phyloP scores from a whole-genome alignment of 2,888 invertebrate species.

The Zygothrica quintamaculata region DNA sequence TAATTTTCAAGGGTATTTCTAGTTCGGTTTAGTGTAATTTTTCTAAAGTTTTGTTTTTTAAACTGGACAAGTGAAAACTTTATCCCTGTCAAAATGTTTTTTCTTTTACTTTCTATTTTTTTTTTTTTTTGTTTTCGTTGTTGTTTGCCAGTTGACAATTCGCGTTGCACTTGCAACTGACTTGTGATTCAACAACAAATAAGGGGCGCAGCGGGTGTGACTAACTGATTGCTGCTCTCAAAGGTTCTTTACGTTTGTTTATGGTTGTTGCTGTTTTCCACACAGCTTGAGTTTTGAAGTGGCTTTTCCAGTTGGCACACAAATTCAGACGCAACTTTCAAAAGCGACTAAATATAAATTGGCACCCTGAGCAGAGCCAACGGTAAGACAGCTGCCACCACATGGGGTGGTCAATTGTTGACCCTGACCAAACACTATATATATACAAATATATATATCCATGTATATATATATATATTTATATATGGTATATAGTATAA shows the following conservation, averaged over 20 bases:
- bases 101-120: no score
- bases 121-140: no score
- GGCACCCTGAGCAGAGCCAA: conserved; percentile 2
- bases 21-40: not conserved
- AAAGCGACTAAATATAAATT: conserved; percentile 25
- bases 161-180: conserved; percentile 53
- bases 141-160: conserved; percentile 57
- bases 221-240: conserved; percentile 42
- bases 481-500: conserved; percentile 3
- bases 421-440: conserved; percentile 3
- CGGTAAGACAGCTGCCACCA: conserved; percentile 3
- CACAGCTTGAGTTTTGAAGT: conserved; percentile 41
- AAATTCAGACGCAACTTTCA: conserved; percentile 33
- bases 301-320: conserved; percentile 39
- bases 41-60: conserved; percentile 8
- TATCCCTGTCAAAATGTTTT: conserved; percentile 51
- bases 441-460: no score
- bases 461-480: no score
- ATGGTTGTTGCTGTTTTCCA: conserved; percentile 19
- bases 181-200: conserved; percentile 12
- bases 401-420: conserved; percentile 21
- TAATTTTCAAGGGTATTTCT: not conserved
- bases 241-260: conserved; percentile 30
- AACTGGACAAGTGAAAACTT: conserved; percentile 32
- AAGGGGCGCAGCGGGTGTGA: conserved; percentile 9